Evolutionary conservation across 2,888 invertebrate genomes (phyloP), one percentile per base, ranked within the genome.

Genomic region (Drosophila formosana): DNA sequence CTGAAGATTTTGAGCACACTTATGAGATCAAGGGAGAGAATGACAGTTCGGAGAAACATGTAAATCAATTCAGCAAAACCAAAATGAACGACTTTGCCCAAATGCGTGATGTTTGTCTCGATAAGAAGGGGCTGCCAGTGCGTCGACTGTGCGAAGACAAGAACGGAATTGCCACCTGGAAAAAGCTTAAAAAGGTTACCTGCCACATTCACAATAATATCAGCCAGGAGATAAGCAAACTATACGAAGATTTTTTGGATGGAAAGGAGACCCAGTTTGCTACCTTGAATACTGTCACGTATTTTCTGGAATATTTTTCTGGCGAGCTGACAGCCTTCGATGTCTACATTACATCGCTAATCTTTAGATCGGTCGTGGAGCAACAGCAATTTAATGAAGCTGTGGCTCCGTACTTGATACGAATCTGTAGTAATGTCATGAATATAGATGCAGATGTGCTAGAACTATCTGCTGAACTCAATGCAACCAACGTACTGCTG

Each of bases 401-500:
- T 0, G 18, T 88, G 0, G 79, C 83, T 8, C 39, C 57, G 0
- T 80, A 90, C 34, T 56, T 92, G 43, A 56, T 92, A n/a, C 72
- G 80, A 41, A 90, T 92, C 37, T 90, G 88, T 6, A 93, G 94
- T 72, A 93, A 94, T 82, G 90, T 95, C 25, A 94, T 94, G 94
- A 82, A 92, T 23, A 90, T 93, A 1, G 93, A 94, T 79, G 86
- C 60, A 6, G 52, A 77, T 0, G 77, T 90, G 4, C 66, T 92
- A 8, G 82, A 86, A 1, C 66, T 88, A 8, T 90, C 92, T 69
- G 93, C 89, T 0, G 63, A 93, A 8, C 91, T 95, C 45, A 95
- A 95, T 92, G 94, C 95, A 11, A 95, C 95, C 1, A 95, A 95
- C 83, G 90, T 93, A 0, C 92, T 95, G 67, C 90, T 96, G 56